Evolutionary conservation across 1,140 invertebrate genomes (phyloP).

Genomic region (Zaprionus nigranus): DNA sequence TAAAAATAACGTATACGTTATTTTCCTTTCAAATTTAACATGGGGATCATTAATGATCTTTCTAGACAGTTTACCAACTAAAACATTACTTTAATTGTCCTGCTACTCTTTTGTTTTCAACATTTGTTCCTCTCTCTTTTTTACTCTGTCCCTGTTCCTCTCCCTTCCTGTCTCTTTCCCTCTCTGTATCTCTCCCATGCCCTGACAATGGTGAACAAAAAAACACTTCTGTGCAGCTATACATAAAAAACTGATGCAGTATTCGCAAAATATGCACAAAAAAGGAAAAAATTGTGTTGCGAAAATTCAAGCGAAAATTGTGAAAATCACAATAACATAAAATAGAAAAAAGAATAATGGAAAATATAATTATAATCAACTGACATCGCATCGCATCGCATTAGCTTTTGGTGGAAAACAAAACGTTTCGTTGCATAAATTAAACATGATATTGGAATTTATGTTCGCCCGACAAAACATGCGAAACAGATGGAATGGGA

Average conservation of each 20-base stretch:
- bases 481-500: neutral
- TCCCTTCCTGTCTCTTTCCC: too few species aligned
- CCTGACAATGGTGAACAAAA: neutral
- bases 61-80: too few species aligned
- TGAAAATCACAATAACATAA: neutral
- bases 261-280: too few species aligned
- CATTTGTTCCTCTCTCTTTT: too few species aligned
- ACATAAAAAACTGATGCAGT: neutral
- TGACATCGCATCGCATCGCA: neutral
- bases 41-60: too few species aligned
- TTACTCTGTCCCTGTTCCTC: too few species aligned
- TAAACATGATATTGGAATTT: constrained; percentile 42
- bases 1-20: too few species aligned
- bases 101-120: too few species aligned
- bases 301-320: neutral
- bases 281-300: neutral
- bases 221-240: neutral
- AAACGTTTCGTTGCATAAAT: constrained; percentile 51
- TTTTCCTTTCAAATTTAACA: too few species aligned
- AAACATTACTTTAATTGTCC: too few species aligned
- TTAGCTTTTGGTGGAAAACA: constrained; percentile 12
- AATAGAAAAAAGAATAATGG: constrained; percentile 18
- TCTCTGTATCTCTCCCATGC: too few species aligned
- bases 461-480: constrained; percentile 24
- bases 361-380: constrained; percentile 26